Evolutionary conservation across 2,797 vertebrate genomes (phyloP).

Genomic region (Falco biarmicus): DNA sequence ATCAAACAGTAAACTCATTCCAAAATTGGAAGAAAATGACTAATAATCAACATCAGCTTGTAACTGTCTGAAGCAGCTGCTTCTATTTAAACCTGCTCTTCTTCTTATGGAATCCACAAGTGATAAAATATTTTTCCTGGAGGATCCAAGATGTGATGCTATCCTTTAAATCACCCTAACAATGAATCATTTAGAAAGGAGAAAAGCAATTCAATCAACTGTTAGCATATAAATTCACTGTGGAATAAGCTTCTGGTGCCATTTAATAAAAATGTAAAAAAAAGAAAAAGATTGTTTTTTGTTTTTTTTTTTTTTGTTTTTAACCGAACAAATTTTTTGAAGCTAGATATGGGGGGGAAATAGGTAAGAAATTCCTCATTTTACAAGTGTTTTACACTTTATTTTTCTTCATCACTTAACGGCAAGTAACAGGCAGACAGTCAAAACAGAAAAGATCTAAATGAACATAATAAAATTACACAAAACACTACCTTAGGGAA

Average conservation of each 20-base stretch:
- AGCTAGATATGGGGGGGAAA: rapidly evolving
- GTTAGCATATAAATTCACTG: not conserved
- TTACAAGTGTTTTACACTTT: not conserved
- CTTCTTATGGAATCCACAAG: not conserved
- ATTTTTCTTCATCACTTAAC: not conserved
- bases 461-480: not conserved
- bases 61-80: not conserved
- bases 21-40: not conserved
- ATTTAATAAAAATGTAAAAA: not conserved
- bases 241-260: not conserved
- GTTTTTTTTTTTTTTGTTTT: not conserved
- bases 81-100: not conserved
- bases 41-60: not conserved
- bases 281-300: not conserved
- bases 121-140: not conserved
- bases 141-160: not conserved
- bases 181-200: not conserved
- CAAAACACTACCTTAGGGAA: not conserved
- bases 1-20: not conserved
- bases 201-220: not conserved
- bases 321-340: not conserved
- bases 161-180: not conserved
- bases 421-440: not conserved
- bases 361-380: not conserved
- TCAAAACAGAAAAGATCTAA: not conserved